Percentiles rank a stretch among this genome's conserved stretches.
Evolutionary conservation across 1,140 invertebrate species (phyloP).

Genomic region (Macrosteles quadrilineatus): DNA sequence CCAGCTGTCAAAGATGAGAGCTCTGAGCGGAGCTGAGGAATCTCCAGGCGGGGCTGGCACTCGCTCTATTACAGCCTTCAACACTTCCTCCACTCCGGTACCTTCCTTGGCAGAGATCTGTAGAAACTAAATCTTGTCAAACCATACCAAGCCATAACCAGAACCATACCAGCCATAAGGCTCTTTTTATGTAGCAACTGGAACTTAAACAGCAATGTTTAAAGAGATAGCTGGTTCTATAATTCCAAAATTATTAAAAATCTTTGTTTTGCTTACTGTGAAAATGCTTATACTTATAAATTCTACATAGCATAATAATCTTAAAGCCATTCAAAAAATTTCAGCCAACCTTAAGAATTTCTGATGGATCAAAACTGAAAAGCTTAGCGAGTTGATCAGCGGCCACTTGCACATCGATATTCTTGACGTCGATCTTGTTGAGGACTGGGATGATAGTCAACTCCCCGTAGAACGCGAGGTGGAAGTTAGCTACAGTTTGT

Average conservation of each 20-base stretch:
- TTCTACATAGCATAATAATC: too few species aligned
- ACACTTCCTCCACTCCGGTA: constrained; percentile 72
- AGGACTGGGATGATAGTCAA: constrained; percentile 88
- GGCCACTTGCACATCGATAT: constrained; percentile 82
- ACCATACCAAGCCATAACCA: too few species aligned
- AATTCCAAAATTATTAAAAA: too few species aligned
- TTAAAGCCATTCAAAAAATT: constrained; percentile 38
- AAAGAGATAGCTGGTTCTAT: too few species aligned
- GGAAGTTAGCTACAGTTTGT: constrained; percentile 97
- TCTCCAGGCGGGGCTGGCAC: constrained; percentile 74
- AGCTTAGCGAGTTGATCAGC: constrained; percentile 75
- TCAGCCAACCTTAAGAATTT: constrained; percentile 62
- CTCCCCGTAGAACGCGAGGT: constrained; percentile 82
- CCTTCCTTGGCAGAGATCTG: constrained; percentile 89
- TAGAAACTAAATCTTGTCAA: constrained; percentile 28
- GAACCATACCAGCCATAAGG: neutral
- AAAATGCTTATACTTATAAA: too few species aligned
- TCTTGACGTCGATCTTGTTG: constrained; percentile 96
- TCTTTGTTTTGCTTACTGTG: too few species aligned
- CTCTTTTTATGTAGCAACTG: too few species aligned
- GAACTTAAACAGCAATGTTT: too few species aligned
- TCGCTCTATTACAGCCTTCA: constrained; percentile 74
- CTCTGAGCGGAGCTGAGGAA: constrained; percentile 66
- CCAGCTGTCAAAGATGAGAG: constrained; percentile 93
- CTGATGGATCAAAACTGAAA: constrained; percentile 76